Evolutionary conservation across 1,140 invertebrate genomes (phyloP).

Genomic region (Drosophila mayri): DNA sequence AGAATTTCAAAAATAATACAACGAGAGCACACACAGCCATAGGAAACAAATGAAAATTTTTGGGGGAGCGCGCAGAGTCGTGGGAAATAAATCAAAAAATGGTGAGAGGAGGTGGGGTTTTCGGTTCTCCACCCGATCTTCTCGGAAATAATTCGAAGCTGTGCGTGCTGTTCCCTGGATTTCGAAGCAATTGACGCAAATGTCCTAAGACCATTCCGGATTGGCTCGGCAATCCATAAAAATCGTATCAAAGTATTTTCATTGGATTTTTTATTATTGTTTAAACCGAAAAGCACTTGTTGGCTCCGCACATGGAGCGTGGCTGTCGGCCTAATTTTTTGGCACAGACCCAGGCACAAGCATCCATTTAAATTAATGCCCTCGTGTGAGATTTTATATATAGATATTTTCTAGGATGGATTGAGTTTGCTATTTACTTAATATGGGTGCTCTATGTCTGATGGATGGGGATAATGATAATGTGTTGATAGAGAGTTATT

Average conservation of each 20-base stretch:
- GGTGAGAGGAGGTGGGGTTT: neutral
- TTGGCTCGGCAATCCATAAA: slow-evolving; percentile 31
- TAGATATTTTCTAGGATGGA: neutral
- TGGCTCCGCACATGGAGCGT: slow-evolving; percentile 39
- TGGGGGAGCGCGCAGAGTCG: slow-evolving; percentile 45
- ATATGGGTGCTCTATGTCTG: slow-evolving; percentile 13
- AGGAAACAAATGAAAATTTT: slow-evolving; percentile 30
- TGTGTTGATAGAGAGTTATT: slow-evolving; percentile 19
- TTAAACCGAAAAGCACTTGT: slow-evolving; percentile 29
- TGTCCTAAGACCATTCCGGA: slow-evolving; percentile 34
- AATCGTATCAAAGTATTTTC: slow-evolving; percentile 44
- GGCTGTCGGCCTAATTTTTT: slow-evolving; percentile 32
- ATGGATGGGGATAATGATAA: slow-evolving; percentile 11
- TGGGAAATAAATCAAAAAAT: slow-evolving; percentile 73
- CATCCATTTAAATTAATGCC: slow-evolving; percentile 24
- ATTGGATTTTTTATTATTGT: slow-evolving; percentile 36
- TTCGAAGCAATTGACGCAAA: slow-evolving; percentile 52
- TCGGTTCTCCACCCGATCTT: slow-evolving; percentile 10
- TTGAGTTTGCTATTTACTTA: slow-evolving; percentile 5
- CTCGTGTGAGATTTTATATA: slow-evolving; percentile 9
- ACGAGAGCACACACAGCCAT: slow-evolving; percentile 20
- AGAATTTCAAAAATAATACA: slow-evolving; percentile 68
- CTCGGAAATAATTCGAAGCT: slow-evolving; percentile 27
- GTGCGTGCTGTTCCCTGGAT: slow-evolving; percentile 34
- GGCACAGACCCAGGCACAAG: slow-evolving; percentile 33